Conservation (phyloP, 2,888 invertebrate genomes). For the Notodonta ziczac region DNA sequence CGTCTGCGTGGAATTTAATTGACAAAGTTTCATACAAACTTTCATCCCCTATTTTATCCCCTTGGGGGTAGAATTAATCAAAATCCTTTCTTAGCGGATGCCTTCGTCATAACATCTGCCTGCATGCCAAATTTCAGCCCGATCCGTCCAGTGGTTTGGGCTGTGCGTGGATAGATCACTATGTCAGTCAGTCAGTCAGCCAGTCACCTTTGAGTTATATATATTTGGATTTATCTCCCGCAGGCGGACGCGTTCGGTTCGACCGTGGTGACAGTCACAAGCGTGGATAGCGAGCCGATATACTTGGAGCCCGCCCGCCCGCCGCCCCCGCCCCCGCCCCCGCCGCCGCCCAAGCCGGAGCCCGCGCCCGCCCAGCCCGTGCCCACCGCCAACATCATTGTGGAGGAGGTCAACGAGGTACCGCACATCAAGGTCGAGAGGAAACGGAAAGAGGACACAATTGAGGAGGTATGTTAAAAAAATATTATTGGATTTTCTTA, state of each 20-base stretch:
- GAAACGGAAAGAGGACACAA: constrained; percentile 51
- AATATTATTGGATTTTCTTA: no score
- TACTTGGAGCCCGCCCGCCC: constrained; percentile 42
- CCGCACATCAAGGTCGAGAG: constrained; percentile 37
- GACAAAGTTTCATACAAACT: no score
- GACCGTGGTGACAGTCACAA: constrained; percentile 54
- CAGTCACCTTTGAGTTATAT: no score
- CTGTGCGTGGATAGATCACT: no score
- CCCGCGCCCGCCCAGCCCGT: constrained; percentile 37
- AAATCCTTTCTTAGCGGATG: no score
- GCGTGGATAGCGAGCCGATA: constrained; percentile 55
- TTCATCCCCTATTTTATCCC: no score
- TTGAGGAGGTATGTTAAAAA: constrained; percentile 48
- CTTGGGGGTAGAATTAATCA: no score
- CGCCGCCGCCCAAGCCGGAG: constrained; percentile 10
- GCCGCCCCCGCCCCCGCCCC: constrained; percentile 13
- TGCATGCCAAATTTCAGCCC: no score
- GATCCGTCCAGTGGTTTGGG: no score
- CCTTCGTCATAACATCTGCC: no score
- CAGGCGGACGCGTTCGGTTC: constrained; percentile 61
- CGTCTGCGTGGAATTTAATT: no score
- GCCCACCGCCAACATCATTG: constrained; percentile 52
- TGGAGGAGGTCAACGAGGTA: constrained; percentile 65
- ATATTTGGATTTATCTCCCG: neutral
- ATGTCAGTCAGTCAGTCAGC: no score